Base-by-base conservation (phyloP, 2,797 vertebrate genomes). In the Sebastes nivosus region DNA sequence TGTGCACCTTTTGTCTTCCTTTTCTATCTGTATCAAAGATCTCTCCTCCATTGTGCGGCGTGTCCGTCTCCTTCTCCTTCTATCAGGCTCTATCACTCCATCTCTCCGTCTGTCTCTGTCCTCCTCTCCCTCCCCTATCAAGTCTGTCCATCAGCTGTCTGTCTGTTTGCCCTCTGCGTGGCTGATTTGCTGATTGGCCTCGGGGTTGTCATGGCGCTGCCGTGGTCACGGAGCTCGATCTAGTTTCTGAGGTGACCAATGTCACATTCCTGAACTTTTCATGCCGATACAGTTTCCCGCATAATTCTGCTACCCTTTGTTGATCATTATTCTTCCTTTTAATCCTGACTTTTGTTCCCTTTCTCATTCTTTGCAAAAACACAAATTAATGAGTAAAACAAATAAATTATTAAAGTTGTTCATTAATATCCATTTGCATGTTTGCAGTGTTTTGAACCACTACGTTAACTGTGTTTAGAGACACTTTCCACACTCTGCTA, bases 91-190 rank as follows among this genome's bases (percentile, higher is more conserved):
- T 77, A 75, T 85, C 38, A 1, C 67, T 79, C 69, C 75, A 77
- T 81, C 86, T 77, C 67, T 77, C 59, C 8, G 4, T 77, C 76
- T 36, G 16, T 65, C 38, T 42, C 38, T 42, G 38, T 42, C 38
- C 77, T 77, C 74, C 27, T 68, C 25, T 67, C 61, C 60, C 30
- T 64, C 69, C 27, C 59, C 52, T 85, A 89, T 94, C 89, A 71
- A 71, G 83, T 86, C 75, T 78, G 87, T 91, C 87, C 79, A 87
- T 91, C 86, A 88, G 85, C 77, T 73, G 88, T 89, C 82, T 83
- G 79, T 87, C 85, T 86, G 75, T 77, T 88, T 84, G 82, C 71
- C 81, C 83, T 85, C 81, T 86, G 84, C 20, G 3, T 50, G 76
- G 70, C 67, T 76, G 79, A 88, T 87, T 81, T 67, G 77, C 81